A percentile compares a stretch with the other conserved stretches of the same genome.
Conservation (phyloP, 2,888 invertebrate species). For the Tuberolachnus salignus region DNA sequence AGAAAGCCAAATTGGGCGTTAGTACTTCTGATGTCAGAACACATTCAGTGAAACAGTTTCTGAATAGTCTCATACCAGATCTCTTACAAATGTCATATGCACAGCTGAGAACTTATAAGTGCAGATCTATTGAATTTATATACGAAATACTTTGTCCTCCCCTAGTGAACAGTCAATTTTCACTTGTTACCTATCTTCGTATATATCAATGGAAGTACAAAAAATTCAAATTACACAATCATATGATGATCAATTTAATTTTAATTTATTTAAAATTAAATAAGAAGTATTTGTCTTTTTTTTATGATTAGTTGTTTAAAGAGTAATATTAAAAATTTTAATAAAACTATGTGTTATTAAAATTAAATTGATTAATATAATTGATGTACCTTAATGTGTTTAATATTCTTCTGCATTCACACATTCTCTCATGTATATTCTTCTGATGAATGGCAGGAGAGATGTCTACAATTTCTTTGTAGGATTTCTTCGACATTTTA, state of each 20-base stretch:
- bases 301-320: too few relatives aligned
- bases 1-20: conserved; percentile 3
- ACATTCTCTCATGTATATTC: conserved; percentile 44
- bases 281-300: too few relatives aligned
- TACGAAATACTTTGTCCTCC: conserved; percentile 2
- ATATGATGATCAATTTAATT: background rate
- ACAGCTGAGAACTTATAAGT: conserved; percentile 14
- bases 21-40: background rate
- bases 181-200: conserved; percentile 6
- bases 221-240: background rate
- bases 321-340: too few relatives aligned
- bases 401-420: conserved; percentile 41
- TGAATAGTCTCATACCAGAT: conserved; percentile 16
- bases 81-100: conserved; percentile 2
- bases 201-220: background rate
- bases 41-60: conserved; percentile 3
- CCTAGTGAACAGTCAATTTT: background rate
- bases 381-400: conserved; percentile 36
- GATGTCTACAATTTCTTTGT: background rate
- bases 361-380: background rate
- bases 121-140: background rate
- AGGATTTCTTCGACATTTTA: conserved; percentile 45
- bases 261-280: too few relatives aligned
- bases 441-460: conserved; percentile 28
- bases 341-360: too few relatives aligned